Base-by-base conservation (phyloP, 2,113 vertebrate species). In the Amphiprion percula region DNA sequence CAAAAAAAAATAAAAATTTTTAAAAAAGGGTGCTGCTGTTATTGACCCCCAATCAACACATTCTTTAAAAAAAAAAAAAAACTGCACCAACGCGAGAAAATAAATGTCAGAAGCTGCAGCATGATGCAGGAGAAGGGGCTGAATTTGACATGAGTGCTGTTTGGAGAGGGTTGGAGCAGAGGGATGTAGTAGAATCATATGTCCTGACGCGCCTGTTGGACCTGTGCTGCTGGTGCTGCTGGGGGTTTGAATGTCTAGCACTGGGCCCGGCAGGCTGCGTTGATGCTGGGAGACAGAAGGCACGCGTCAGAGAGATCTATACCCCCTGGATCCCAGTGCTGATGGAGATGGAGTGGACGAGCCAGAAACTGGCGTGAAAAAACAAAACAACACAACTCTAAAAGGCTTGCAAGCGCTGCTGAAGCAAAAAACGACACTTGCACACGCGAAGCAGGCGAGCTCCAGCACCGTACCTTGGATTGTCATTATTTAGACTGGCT, bases 291-390 rank as follows among this genome's bases (percentile, higher is more conserved):
- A 73, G 83, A 82, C 86, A 91, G 76, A 79, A 68, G 83, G 81
- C 53, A 46, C 60, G 64, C 67, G 62, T 87, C 82, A 83, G 52
- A 62, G 74, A 80, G 64, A 81, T 79, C 75, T 59, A 78, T 65
- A 47, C 68, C 80, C 70, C 41, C 76, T 80, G 87, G 88, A 91
- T 85, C 79, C 87, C 63, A 54, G 77, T 46, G 78, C 44, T 87
- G 90, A 90, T 89, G 85, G 85, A 82, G 90, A 91, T 87, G 74
- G 86, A 91, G 87, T 84, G 87, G 73, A 84, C 77, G 56, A 74
- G 71, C 53, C 83, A 56, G 68, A 79, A 47, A 86, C 47, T 82
- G 84, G 77, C 87, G 77, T 75, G 33, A 37, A 37, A 37, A 37
- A 37, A 37, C 10, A 81, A 84, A 86, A 89, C 79, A 87, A 90